These are phyloP conservation scores for Bubo scandiacus DNA, from an alignment of 2,113 vertebrate species.

Conservation along the genomic window DNA sequence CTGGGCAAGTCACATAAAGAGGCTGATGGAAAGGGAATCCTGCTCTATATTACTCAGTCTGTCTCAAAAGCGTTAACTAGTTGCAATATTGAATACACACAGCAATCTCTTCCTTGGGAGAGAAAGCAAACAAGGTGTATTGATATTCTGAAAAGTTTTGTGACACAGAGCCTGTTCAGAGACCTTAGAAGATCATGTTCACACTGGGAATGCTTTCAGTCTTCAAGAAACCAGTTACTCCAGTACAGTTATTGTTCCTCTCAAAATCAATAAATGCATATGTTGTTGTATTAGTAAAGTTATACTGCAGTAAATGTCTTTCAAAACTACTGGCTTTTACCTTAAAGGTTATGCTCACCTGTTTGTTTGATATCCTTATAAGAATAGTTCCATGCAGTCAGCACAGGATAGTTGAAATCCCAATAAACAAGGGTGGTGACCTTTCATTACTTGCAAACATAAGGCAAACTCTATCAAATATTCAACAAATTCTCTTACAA, in stretches of 20 bases:
- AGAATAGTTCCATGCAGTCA: neutral
- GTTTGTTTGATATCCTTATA: slow-evolving; percentile 18
- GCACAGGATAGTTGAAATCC: slow-evolving; percentile 21
- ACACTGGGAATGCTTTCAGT: neutral
- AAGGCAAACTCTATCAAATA: slow-evolving; percentile 59
- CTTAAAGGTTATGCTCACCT: slow-evolving; percentile 34
- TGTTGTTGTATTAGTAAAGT: neutral
- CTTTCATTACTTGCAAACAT: slow-evolving; percentile 53
- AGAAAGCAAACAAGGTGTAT: neutral
- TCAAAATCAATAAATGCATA: neutral
- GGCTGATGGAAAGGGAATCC: neutral
- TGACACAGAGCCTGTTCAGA: neutral
- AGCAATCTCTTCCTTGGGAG: neutral
- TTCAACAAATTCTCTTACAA: slow-evolving; percentile 52
- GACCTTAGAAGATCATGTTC: neutral
- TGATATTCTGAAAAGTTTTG: neutral
- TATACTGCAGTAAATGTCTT: neutral
- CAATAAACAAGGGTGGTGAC: slow-evolving; percentile 50
- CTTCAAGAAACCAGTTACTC: neutral
- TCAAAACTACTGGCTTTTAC: slow-evolving; percentile 22
- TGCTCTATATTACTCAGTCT: neutral
- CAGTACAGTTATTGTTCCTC: neutral
- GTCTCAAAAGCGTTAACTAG: neutral
- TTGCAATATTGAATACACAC: neutral
- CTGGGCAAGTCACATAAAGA: neutral